Base-by-base conservation (phyloP, 1,140 invertebrate genomes). In the Laupala kohalensis region DNA sequence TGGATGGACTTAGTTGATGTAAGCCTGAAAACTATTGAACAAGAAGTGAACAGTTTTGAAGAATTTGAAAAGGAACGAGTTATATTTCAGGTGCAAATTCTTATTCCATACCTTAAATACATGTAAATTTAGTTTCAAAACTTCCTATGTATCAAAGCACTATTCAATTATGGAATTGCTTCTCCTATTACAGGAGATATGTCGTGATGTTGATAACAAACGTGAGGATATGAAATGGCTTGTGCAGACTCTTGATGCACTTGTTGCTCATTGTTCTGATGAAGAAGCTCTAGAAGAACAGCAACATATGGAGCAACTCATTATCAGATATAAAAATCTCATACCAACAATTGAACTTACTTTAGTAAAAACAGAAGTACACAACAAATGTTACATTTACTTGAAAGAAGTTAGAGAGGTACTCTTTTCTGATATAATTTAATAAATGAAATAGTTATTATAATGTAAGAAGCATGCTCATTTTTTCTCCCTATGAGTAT, bases 221-320 rank as follows among this genome's bases (percentile, higher is more conserved):
- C 86, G 92, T 67, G 94, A 96, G 80, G 92, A 95, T 75, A 95
- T 96, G 89, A 96, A 96, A 77, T 96, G 94, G 93, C 82, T 98
- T 64, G 92, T 96, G 1, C 91, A 95, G 81, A 93, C 90, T 23
- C 80, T 97, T 37, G 94, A 97, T 75, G 89, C 89, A 73, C 83
- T 98, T 70, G 87, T 92, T 5, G 88, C 90, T 53, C 92, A 94
- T 79, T 88, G 91, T 75, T 86, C 89, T 5, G 91, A 94, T 75
- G 84, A 87, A 65, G 92, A 96, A 80, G 89, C 89, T 9, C 90
- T 92, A 81, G 64, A 69, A 26, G 80, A 83, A 73, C 92, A 96
- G 80, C 86, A 88, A 67, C 88, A 88, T 75, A 82, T 98, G 19
- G 92, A 96, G 78, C 86, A 88, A 73, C 81, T 97, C 5, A 91